A percentile compares a stretch with the other conserved stretches of the same genome.
Evolutionary conservation across 2,888 invertebrate genomes (phyloP).

Genomic region (Drosophila parthenogenetica): DNA sequence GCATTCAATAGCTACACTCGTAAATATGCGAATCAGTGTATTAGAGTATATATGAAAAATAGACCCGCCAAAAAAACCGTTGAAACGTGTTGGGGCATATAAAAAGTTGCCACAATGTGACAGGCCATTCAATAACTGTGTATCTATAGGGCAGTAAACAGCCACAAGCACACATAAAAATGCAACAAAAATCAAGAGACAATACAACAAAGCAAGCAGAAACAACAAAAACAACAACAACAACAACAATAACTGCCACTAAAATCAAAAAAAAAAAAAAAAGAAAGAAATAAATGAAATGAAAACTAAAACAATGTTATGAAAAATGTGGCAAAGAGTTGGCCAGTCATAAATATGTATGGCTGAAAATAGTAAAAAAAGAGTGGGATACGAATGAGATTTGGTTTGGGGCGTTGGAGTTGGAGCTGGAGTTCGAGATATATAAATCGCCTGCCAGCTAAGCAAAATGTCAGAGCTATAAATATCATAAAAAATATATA

Average conservation of each 20-base stretch:
- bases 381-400: neutral
- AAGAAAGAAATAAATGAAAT: slow-evolving; percentile 26
- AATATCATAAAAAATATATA: slow-evolving; percentile 77
- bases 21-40: slow-evolving; percentile 39
- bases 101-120: slow-evolving; percentile 74
- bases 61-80: slow-evolving; percentile 58
- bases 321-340: slow-evolving; percentile 63
- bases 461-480: slow-evolving; percentile 74
- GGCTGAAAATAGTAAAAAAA: slow-evolving; percentile 28
- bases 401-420: slow-evolving; percentile 7
- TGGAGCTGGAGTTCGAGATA: slow-evolving; percentile 15
- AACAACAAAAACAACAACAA: slow-evolving; percentile 7
- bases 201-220: slow-evolving; percentile 11
- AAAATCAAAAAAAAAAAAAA: slow-evolving; percentile 28
- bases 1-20: slow-evolving; percentile 1
- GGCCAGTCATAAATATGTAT: slow-evolving; percentile 65
- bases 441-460: slow-evolving; percentile 78
- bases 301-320: slow-evolving; percentile 65
- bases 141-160: slow-evolving; percentile 59
- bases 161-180: slow-evolving; percentile 65
- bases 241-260: slow-evolving; percentile 39
- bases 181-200: slow-evolving; percentile 54
- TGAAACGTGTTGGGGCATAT: slow-evolving; percentile 69
- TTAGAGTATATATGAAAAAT: slow-evolving; percentile 52
- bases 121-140: slow-evolving; percentile 73